Evolutionary conservation across 2,113 vertebrate species (phyloP).

Genomic region (Aegithalos caudatus): DNA sequence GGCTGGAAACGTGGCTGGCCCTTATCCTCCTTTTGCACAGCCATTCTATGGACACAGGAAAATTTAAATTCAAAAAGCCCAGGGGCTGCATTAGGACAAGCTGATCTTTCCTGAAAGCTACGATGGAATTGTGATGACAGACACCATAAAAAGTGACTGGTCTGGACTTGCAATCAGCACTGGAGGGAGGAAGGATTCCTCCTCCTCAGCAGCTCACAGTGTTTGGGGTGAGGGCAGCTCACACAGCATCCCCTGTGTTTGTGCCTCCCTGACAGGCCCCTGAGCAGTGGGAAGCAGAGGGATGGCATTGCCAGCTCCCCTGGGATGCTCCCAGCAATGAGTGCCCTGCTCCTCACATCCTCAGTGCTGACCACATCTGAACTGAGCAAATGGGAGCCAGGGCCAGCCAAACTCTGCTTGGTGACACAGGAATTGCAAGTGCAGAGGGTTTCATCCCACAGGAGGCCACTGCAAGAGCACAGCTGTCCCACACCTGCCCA

Average conservation of each 20-base stretch:
- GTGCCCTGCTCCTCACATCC: not conserved
- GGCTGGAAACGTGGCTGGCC: not conserved
- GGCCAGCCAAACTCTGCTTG: not conserved
- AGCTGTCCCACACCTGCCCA: not conserved
- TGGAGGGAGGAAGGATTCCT: not conserved
- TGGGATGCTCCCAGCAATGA: not conserved
- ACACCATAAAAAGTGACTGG: not conserved
- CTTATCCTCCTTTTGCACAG: not conserved
- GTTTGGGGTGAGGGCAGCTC: not conserved
- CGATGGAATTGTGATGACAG: not conserved
- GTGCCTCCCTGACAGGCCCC: not conserved
- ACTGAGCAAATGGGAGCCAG: not conserved
- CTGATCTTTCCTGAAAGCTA: not conserved
- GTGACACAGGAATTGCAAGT: not conserved
- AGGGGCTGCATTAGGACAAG: not conserved
- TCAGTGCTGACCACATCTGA: not conserved
- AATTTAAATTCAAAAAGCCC: not conserved
- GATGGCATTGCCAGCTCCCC: not conserved
- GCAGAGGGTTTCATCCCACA: not conserved
- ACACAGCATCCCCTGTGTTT: not conserved
- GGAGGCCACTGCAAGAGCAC: not conserved
- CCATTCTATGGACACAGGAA: not conserved
- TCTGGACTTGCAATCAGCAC: not conserved
- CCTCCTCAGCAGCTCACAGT: not conserved
- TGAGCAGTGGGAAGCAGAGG: not conserved